Evolutionary conservation across 2,113 vertebrate genomes (phyloP).

Genomic region (Thamnophis sirtalis): DNA sequence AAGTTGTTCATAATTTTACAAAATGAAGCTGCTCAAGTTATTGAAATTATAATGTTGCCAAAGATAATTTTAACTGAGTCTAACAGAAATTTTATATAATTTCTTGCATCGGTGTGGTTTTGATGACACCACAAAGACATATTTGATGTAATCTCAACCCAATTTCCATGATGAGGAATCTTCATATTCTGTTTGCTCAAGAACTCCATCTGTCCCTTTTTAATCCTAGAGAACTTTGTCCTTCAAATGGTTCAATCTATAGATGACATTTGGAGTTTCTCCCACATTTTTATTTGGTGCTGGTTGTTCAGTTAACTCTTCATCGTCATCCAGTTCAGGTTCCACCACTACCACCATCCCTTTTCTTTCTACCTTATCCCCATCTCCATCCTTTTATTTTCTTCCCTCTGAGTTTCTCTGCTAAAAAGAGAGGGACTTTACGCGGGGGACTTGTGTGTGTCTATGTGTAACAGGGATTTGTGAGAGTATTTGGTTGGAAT

Average conservation of each 20-base stretch:
- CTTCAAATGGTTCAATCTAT: neutral
- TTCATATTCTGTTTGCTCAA: neutral
- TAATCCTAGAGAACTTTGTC: neutral
- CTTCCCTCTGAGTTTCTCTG: neutral
- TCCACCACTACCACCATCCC: neutral
- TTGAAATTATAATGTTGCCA: neutral
- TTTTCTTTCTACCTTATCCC: neutral
- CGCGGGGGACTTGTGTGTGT: neutral
- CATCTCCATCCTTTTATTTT: neutral
- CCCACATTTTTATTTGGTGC: neutral
- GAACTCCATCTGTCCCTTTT: neutral
- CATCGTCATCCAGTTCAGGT: neutral
- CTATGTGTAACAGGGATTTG: neutral
- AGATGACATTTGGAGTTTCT: neutral
- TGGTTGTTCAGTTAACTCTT: neutral
- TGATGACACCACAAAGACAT: neutral
- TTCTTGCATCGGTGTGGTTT: neutral
- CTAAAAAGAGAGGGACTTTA: neutral
- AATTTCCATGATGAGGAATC: neutral
- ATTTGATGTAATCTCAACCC: neutral
- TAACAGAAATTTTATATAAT: neutral
- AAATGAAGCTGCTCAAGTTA: neutral
- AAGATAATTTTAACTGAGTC: neutral
- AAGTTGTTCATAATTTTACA: neutral
- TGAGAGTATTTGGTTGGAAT: neutral